phyloP scores from a whole-genome alignment of 35 echinoderm and acorn worm genomes.

The Chiridota heheva region DNA sequence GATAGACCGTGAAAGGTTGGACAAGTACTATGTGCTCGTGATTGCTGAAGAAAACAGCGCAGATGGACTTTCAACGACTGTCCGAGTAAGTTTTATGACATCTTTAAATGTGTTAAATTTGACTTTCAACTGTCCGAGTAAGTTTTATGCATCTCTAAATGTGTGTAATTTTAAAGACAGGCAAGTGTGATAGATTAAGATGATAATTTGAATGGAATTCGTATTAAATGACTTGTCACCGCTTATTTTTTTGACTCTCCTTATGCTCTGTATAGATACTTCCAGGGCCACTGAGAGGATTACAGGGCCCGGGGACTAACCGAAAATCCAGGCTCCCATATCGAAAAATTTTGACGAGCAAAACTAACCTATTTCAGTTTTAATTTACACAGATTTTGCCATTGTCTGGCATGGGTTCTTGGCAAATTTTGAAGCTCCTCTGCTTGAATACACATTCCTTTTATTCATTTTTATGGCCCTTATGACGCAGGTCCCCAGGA shows the following conservation, averaged over 20 bases:
- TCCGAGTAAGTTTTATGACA: constrained; percentile 48
- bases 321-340: no score
- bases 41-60: constrained; percentile 36
- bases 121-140: neutral
- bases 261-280: no score
- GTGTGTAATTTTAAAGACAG: neutral
- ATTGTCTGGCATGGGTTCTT: no score
- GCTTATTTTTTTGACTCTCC: neutral
- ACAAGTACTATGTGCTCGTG: constrained; percentile 49
- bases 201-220: neutral
- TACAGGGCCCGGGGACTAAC: no score
- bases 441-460: no score
- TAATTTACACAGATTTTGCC: no score
- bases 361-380: no score
- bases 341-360: no score
- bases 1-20: constrained; percentile 41
- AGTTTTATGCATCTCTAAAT: neutral
- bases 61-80: constrained; percentile 17
- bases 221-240: neutral
- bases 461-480: no score
- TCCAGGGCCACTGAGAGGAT: no score
- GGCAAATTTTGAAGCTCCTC: no score
- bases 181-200: neutral
- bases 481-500: no score
- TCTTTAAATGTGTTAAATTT: neutral